Evolutionary conservation across 2,888 invertebrate genomes (phyloP).

Genomic region (Cataglyphis albicans): DNA sequence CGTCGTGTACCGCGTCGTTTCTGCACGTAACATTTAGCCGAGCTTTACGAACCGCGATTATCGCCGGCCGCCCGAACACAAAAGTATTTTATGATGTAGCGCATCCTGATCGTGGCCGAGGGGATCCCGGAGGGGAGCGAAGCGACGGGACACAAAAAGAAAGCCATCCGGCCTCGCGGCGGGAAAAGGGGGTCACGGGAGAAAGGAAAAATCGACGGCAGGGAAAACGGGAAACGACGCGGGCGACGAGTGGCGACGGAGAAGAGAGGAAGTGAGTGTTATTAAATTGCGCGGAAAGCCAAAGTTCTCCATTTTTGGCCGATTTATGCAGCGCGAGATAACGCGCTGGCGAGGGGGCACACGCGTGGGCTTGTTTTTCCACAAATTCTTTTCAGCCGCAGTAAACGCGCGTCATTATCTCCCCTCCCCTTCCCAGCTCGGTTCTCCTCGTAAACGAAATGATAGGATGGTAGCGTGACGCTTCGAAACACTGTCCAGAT

Average conservation of each 20-base stretch:
- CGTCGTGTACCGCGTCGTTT: conserved; percentile 46
- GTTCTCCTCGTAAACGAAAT: conserved; percentile 30
- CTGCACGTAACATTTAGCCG: conserved; percentile 58
- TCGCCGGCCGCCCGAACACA: conserved; percentile 55
- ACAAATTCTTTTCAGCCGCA: conserved; percentile 15
- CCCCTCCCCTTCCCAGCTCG: conserved; percentile 8
- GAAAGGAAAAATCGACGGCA: conserved; percentile 30
- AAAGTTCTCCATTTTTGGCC: conserved; percentile 56
- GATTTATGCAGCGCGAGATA: conserved; percentile 62
- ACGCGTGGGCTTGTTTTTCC: conserved; percentile 45
- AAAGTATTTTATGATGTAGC: conserved; percentile 62
- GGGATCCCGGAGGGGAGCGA: conserved; percentile 11
- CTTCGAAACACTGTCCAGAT: conserved; percentile 9
- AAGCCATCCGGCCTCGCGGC: conserved; percentile 36
- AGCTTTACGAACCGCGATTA: conserved; percentile 60
- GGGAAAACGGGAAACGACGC: conserved; percentile 28
- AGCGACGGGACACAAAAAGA: conserved; percentile 38
- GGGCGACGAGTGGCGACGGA: background rate
- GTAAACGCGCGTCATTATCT: conserved; percentile 43
- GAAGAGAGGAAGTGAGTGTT: conserved; percentile 59
- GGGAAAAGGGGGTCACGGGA: conserved; percentile 41
- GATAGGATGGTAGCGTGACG: conserved; percentile 33
- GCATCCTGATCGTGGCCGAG: conserved; percentile 52
- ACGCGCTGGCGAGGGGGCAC: conserved; percentile 32
- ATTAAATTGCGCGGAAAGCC: conserved; percentile 64